Base-by-base conservation (phyloP, 2,113 vertebrate species). In the Catagonus wagneri region DNA sequence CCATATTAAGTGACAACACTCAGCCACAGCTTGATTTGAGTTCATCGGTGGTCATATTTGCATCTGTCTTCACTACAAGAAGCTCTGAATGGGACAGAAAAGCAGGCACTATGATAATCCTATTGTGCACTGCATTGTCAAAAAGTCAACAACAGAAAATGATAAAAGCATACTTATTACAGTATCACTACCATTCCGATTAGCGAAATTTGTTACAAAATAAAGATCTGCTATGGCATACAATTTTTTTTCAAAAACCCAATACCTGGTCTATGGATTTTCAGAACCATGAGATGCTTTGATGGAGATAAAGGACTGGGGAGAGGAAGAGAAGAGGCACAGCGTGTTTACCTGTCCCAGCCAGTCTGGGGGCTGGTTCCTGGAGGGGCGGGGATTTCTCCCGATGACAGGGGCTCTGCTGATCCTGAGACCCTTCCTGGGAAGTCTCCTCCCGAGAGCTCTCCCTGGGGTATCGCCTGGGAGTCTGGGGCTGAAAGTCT, bases 341-440 rank as follows among this genome's bases (percentile, higher is more conserved):
- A 14, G n/a, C 71, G 44, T 72, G 29, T 56, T 98, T 97, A 98
- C 97, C 97, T 98, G 96, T 83, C 69, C 74, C 86, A n/a, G 91
- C 10, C 63, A 94, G 16, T 61, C 39, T 97, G 56, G 71, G 76
- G 39, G 50, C n/a, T 87, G 96, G 86, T 29, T 97, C 96, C 79
- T 96, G 96, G n/a, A 94, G 76, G 50, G 90, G 74, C 0, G 81
- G 83, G 29, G 89, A 91, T 78, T 96, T 97, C 50, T 92, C 96
- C 96, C 92, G 91, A 0, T 83, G 93, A 54, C 23, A 89, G 25
- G 87, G 54, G 84, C 79, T 96, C 75, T 65, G 86, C n/a, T 17
- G 83, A 27, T 95, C 94, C 61, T 80, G 91, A 83, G 83, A 65
- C 39, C 22, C 92, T 20, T 74, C 74, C 78, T 89, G 89, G 68